phyloP scores from a whole-genome alignment of 2,888 invertebrate genomes.

The Leptopterna dolabrata region DNA sequence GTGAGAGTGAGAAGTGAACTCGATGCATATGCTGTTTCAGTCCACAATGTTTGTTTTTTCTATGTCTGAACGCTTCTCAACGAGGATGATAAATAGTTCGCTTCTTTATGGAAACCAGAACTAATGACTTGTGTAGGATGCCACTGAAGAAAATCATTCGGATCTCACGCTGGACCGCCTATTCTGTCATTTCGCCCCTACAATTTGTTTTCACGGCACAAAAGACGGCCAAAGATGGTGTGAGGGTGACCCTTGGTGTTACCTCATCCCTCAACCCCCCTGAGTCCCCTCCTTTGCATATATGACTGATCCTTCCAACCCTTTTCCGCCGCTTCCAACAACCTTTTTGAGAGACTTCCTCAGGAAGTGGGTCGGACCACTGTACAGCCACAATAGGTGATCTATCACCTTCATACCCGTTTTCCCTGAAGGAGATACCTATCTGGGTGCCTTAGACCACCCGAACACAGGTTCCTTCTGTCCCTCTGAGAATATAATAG shows the following conservation, averaged over 20 bases:
- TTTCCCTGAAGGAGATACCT: neutral
- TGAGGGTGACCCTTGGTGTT: neutral
- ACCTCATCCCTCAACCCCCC: neutral
- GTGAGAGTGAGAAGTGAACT: neutral
- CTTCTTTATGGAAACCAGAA: neutral
- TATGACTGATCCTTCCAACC: neutral
- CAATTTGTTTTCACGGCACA: neutral
- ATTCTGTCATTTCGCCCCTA: neutral
- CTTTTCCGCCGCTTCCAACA: neutral
- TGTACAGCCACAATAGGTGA: slow-evolving; percentile 21
- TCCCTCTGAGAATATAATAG: slow-evolving; percentile 17
- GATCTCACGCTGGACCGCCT: neutral
- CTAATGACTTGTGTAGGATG: neutral
- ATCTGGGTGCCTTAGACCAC: slow-evolving; percentile 33
- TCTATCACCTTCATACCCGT: slow-evolving; percentile 33
- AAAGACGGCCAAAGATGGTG: neutral
- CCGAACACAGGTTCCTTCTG: neutral
- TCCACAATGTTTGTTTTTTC: neutral
- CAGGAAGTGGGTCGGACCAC: slow-evolving; percentile 33
- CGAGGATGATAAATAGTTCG: neutral
- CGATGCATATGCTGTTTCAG: neutral
- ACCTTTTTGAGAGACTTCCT: slow-evolving; percentile 24
- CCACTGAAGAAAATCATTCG: neutral
- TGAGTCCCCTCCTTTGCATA: neutral
- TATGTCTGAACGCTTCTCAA: neutral